Conservation (phyloP, 2,113 vertebrate species). For the Anser cygnoides region DNA sequence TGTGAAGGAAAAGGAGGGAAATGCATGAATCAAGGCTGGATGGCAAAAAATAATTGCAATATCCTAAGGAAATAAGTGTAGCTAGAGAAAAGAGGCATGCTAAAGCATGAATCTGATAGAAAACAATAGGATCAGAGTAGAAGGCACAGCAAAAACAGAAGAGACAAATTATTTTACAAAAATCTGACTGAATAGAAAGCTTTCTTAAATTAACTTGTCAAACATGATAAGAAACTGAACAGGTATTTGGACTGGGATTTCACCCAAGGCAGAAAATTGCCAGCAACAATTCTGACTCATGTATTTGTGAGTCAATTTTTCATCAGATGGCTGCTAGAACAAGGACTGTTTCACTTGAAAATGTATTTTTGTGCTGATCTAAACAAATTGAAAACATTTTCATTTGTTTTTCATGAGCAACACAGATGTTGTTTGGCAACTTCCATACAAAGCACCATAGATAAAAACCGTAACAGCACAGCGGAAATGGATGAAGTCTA, state of each 20-base stretch:
- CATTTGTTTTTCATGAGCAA: conserved; percentile 52
- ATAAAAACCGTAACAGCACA: conserved; percentile 61
- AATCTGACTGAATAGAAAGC: background rate
- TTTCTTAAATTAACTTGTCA: conserved; percentile 15
- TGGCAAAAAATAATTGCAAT: background rate
- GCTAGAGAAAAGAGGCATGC: background rate
- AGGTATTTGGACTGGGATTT: conserved; percentile 13
- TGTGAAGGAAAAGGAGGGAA: background rate
- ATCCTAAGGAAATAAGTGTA: background rate
- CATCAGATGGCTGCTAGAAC: conserved; percentile 28
- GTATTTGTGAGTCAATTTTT: conserved; percentile 22
- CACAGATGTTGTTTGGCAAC: conserved; percentile 66
- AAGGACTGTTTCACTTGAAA: background rate
- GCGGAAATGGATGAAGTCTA: background rate
- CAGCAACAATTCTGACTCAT: conserved; percentile 24
- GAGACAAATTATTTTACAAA: background rate
- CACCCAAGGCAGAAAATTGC: background rate
- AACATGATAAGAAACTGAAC: background rate
- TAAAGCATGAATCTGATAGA: background rate
- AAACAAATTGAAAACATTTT: conserved; percentile 55
- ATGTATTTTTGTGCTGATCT: conserved; percentile 46
- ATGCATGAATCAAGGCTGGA: background rate
- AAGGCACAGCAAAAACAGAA: background rate
- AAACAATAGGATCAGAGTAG: background rate
- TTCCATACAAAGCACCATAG: conserved; percentile 28